Evolutionary conservation across 2,888 invertebrate genomes (phyloP), one percentile per base, ranked within the genome.

Genomic region (Junonia oenone): DNA sequence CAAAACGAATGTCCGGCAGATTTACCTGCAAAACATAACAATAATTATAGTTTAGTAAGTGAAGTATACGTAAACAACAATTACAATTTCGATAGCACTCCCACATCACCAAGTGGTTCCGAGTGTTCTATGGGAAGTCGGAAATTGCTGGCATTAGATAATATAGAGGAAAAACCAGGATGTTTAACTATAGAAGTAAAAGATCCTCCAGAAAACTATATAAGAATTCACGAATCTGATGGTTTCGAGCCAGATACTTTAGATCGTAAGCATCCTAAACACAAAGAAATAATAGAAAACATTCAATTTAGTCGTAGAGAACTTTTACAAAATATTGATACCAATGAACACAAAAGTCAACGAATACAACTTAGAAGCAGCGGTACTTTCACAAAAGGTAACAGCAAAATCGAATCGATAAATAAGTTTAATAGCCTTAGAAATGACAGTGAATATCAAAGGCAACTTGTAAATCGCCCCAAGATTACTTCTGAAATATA

Each of bases 221-320:
- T 94, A 6, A 92, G 92, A 69, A 93, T 95, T 47, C 92, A 95
- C 55, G 96, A 96, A 69, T 95, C 95, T 1, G 95, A 95, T 67
- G 94, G 93, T 52, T 97, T 96, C 68, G 97, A 97, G 76, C 96
- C 96, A 0, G 96, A 97, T 64, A 97, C 97, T 0, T 86, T 97
- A 54, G 97, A 97, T 70, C 91, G 96, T 22, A 96, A 96, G 72
- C 93, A 94, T 40, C 92, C 72, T 1, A 90, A 88, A 68, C 78
- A 84, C 33, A 89, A 82, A 71, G 76, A 78, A 56, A 62, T 67
- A 22, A 57, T 70, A 22, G 81, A 81, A 59, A 76, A 61, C 53
- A 65, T 68, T 40, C 77, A 82, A 27, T 83, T 82, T 38, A 86
- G 83, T 55, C 79, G 86, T 60, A 86, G 73, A 64, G 74, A 81